Evolutionary conservation across 1,140 invertebrate genomes (phyloP), one percentile per base, ranked within the genome.

Genomic region (Acromyrmex heyeri): DNA sequence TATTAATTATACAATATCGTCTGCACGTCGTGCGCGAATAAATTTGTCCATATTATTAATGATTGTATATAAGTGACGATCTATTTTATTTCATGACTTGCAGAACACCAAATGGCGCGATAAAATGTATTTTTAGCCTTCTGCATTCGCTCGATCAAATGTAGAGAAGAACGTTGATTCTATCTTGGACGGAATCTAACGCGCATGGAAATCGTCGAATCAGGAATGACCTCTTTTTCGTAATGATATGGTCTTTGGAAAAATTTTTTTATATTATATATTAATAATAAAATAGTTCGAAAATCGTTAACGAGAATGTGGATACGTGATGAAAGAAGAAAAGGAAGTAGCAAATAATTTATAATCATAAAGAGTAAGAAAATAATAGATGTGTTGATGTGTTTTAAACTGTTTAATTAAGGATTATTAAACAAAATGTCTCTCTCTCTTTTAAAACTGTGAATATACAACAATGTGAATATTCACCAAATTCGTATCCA

Each of bases 81-180:
- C 21, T 27, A 24, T 82, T 72, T 73, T 27, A 61, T n/a, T 30
- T 72, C 16, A 14, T 48, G 67, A 82, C 18, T 79, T 16, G 78
- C 21, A 16, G 34, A 82, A 61, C 14, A 44, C 12, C 12, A 79
- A 65, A 79, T 21, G 64, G 55, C 18, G 50, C 53, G 14, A 50
- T 82, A 59, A 73, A 59, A 59, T 18, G n/a, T 61, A 73, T 82
- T 82, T 82, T 82, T 73, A 82, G 67, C 55, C 24, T 27, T 4
- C 24, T 82, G 55, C 69, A 73, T 48, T 72, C 53, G 34, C 8
- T 82, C 34, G 67, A 72, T 72, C 16, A 67, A 61, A 73, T 21
- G 18, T 6, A 3, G 21, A 44, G 55, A 57, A 16, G 21, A 34
- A 18, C 59, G 34, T 27, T 10, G 59, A 53, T 64, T 64, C 18